Conservation (phyloP, 2,888 invertebrate genomes). For the Eupithecia centaureata region DNA sequence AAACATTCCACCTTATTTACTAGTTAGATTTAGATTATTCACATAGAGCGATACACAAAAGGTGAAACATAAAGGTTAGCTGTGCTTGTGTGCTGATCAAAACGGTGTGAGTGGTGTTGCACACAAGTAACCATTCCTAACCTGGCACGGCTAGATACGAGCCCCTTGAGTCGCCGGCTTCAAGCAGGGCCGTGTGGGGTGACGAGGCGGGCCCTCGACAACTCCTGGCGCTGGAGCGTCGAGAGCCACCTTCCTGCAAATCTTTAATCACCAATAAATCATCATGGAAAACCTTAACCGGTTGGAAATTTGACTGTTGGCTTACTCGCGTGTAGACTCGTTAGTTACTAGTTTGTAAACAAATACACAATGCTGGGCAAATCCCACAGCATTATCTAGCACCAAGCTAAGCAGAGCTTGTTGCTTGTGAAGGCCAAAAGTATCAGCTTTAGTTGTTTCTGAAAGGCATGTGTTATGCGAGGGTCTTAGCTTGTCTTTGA, state of each 20-base stretch:
- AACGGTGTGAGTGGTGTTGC: slow-evolving; percentile 59
- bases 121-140: slow-evolving; percentile 64
- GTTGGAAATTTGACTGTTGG: background rate
- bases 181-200: slow-evolving; percentile 81
- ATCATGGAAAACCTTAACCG: slow-evolving; percentile 19
- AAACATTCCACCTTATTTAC: background rate
- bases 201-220: slow-evolving; percentile 76
- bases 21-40: background rate
- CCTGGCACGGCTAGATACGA: slow-evolving; percentile 86
- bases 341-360: background rate
- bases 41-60: slow-evolving; percentile 38
- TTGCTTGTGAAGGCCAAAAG: background rate
- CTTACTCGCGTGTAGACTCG: background rate
- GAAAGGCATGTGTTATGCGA: background rate
- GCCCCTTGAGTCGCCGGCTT: slow-evolving; percentile 83
- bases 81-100: slow-evolving; percentile 60
- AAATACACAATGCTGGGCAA: too few relatives aligned
- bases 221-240: slow-evolving; percentile 76
- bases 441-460: background rate
- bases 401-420: too few relatives aligned
- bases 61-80: slow-evolving; percentile 61
- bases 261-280: slow-evolving; percentile 64
- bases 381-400: too few relatives aligned
- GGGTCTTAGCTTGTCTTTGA: background rate
- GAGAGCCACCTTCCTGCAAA: slow-evolving; percentile 81